phyloP scores from a whole-genome alignment of 2,113 vertebrate genomes.

The Callionymus lyra region DNA sequence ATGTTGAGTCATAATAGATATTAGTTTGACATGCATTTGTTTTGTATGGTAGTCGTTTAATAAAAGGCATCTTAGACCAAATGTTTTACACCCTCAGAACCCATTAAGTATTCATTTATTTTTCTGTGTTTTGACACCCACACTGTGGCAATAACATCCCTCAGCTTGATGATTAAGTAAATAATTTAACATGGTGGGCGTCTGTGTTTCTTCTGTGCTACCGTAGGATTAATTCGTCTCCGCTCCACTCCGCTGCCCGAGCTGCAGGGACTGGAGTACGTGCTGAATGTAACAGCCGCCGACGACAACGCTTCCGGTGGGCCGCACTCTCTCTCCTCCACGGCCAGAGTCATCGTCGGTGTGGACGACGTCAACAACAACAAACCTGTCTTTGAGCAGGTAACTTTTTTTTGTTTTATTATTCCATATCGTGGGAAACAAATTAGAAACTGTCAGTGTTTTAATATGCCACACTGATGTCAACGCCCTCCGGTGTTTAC shows the following conservation, averaged over 20 bases:
- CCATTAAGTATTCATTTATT: neutral
- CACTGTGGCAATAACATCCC: conserved; percentile 21
- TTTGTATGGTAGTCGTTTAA: too few species aligned
- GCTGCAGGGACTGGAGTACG: conserved; percentile 78
- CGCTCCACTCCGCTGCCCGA: conserved; percentile 72
- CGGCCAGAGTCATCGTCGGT: conserved; percentile 73
- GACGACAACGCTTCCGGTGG: conserved; percentile 81
- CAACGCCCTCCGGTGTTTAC: too few species aligned
- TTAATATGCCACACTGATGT: too few species aligned
- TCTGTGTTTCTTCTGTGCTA: conserved; percentile 15
- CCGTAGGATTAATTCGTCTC: conserved; percentile 77
- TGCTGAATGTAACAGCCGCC: conserved; percentile 76
- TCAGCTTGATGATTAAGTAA: conserved; percentile 29
- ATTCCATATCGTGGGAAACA: neutral
- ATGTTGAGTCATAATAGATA: too few species aligned
- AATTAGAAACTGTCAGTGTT: too few species aligned
- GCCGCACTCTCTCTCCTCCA: conserved; percentile 66
- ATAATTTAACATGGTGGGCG: conserved; percentile 6
- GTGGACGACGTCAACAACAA: conserved; percentile 84
- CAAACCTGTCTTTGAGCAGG: conserved; percentile 83
- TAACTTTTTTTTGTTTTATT: conserved; percentile 24
- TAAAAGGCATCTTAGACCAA: too few species aligned
- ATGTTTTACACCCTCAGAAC: too few species aligned
- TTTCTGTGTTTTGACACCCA: too few species aligned
- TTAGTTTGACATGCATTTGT: too few species aligned